Percentiles rank a stretch among this genome's conserved stretches.
Conservation (phyloP, 2,113 vertebrate species). For the Myotis yumanensis region DNA sequence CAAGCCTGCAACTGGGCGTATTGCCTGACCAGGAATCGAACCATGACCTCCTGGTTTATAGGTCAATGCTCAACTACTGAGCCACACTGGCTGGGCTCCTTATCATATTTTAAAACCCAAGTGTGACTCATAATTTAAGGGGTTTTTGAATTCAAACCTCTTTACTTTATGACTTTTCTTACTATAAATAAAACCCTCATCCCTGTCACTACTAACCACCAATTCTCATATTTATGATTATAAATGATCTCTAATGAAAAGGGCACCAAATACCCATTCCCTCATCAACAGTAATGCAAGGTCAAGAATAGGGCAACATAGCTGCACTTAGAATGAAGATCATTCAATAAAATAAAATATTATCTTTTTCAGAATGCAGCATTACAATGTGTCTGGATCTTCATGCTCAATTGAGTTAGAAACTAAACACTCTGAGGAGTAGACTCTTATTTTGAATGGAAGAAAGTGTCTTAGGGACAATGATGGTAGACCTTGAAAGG, state of each 20-base stretch:
- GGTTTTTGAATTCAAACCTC: not conserved
- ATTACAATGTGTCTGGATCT: not conserved
- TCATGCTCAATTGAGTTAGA: not conserved
- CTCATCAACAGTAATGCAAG: not conserved
- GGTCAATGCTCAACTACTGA: too few relatives aligned
- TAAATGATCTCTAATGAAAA: not conserved
- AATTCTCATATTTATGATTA: not conserved
- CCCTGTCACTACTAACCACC: not conserved
- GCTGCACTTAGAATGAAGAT: not conserved
- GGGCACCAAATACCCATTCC: too few relatives aligned
- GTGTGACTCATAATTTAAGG: not conserved
- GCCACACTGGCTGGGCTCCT: too few relatives aligned
- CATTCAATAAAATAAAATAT: not conserved
- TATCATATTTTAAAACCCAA: slow-evolving; percentile 21
- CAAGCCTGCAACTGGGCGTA: too few relatives aligned
- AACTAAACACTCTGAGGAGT: not conserved
- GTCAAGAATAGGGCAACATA: not conserved
- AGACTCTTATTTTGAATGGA: not conserved
- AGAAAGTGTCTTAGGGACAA: not conserved
- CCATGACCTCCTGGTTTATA: too few relatives aligned
- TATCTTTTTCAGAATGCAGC: not conserved
- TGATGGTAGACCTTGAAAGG: not conserved
- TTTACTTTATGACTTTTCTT: not conserved
- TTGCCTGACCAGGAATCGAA: too few relatives aligned
- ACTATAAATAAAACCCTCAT: not conserved